Evolutionary conservation across 2,888 invertebrate species (phyloP).

Genomic region (Omphaloscelis lunosa): DNA sequence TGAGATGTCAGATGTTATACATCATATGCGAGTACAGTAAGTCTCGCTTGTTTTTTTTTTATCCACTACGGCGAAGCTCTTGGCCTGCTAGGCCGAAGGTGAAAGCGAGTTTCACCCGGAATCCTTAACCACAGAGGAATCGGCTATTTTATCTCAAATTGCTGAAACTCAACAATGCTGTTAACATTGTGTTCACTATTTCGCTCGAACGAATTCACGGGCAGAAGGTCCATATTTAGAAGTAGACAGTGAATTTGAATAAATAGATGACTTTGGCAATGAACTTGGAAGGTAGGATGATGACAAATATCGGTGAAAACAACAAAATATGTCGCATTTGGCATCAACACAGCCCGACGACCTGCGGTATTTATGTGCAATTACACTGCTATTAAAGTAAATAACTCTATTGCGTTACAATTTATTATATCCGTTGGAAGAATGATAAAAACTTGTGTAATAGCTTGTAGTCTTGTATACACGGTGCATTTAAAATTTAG

Average conservation of each 20-base stretch:
- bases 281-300: neutral
- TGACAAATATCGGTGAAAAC: neutral
- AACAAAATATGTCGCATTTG: constrained; percentile 30
- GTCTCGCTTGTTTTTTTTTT: too few species aligned
- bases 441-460: constrained; percentile 16
- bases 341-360: constrained; percentile 21
- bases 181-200: too few species aligned
- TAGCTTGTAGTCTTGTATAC: constrained; percentile 3
- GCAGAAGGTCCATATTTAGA: neutral
- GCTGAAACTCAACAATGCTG: too few species aligned
- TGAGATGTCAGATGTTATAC: too few species aligned
- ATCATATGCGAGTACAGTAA: too few species aligned
- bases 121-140: too few species aligned
- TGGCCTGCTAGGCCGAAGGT: too few species aligned
- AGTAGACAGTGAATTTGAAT: neutral
- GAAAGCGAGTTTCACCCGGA: too few species aligned
- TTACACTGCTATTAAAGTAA: constrained; percentile 32
- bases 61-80: too few species aligned
- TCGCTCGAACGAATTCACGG: too few species aligned
- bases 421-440: constrained; percentile 43
- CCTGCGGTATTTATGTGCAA: constrained; percentile 26
- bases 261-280: constrained; percentile 20
- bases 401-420: constrained; percentile 42
- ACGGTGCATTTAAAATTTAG: constrained; percentile 12
- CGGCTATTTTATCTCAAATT: too few species aligned